Evolutionary conservation across 53 echinoderm and acorn worm species (phyloP).

Genomic region (Arbacia lixula): DNA sequence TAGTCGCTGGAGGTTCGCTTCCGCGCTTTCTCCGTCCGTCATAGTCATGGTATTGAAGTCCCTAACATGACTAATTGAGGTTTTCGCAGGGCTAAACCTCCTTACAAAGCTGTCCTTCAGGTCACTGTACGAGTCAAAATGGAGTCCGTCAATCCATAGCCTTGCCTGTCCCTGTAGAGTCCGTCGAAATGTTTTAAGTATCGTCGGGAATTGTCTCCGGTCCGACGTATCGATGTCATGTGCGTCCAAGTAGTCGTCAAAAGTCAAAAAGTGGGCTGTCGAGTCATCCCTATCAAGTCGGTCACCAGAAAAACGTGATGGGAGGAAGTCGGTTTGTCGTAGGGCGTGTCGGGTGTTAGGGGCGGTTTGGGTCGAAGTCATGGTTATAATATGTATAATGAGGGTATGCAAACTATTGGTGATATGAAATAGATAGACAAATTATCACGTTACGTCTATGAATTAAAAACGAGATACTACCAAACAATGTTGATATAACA

Average conservation of each 20-base stretch:
- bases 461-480: too few relatives aligned
- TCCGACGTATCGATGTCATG: neutral
- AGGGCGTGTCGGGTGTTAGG: too few relatives aligned
- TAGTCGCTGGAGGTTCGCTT: slow-evolving; percentile 26
- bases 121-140: neutral
- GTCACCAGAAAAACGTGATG: neutral
- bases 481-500: too few relatives aligned
- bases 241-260: slow-evolving; percentile 8
- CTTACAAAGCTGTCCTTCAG: neutral
- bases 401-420: too few relatives aligned
- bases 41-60: slow-evolving; percentile 42
- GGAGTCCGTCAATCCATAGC: neutral
- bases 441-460: too few relatives aligned
- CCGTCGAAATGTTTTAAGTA: neutral
- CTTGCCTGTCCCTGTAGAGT: neutral
- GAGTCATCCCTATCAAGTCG: neutral
- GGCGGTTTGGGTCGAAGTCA: too few relatives aligned
- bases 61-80: neutral
- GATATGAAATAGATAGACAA: too few relatives aligned
- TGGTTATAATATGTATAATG: too few relatives aligned
- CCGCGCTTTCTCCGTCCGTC: slow-evolving; percentile 46
- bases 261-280: neutral
- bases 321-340: slow-evolving; percentile 6
- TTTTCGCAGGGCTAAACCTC: slow-evolving; percentile 33
- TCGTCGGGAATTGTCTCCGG: neutral